These are phyloP conservation scores for Drosophila monieri DNA, from an alignment of 2,888 invertebrate genomes.

Conservation along the genomic window DNA sequence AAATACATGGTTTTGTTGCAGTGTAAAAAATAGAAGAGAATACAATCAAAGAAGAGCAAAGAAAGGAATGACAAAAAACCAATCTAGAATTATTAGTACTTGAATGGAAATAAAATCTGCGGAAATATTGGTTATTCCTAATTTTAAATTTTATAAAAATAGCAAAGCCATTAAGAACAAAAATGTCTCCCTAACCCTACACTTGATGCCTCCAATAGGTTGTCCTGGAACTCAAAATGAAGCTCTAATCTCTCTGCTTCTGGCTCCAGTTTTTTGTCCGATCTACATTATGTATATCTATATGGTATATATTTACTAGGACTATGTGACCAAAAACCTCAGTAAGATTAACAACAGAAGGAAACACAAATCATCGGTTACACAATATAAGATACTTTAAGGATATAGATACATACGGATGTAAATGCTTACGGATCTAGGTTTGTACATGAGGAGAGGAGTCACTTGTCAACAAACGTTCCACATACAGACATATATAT, in stretches of 20 bases:
- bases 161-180: neutral
- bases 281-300: slow-evolving; percentile 24
- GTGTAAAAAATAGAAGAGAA: slow-evolving; percentile 42
- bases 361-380: slow-evolving; percentile 25
- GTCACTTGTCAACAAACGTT: slow-evolving; percentile 43
- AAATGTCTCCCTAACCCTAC: neutral
- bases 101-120: slow-evolving; percentile 26
- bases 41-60: slow-evolving; percentile 56
- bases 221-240: neutral
- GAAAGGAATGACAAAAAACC: slow-evolving; percentile 44
- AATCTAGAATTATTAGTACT: slow-evolving; percentile 45
- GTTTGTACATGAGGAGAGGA: slow-evolving; percentile 23
- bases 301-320: slow-evolving; percentile 3
- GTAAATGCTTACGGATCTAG: slow-evolving; percentile 31
- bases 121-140: neutral
- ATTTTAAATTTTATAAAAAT: neutral
- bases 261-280: slow-evolving; percentile 22
- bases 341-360: slow-evolving; percentile 22
- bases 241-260: slow-evolving; percentile 24
- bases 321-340: slow-evolving; percentile 23
- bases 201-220: neutral
- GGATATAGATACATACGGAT: slow-evolving; percentile 17
- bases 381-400: slow-evolving; percentile 14
- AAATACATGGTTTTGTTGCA: slow-evolving; percentile 13
- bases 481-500: slow-evolving; percentile 52